phyloP scores from a whole-genome alignment of 2,113 vertebrate species.

The Carlito syrichta region DNA sequence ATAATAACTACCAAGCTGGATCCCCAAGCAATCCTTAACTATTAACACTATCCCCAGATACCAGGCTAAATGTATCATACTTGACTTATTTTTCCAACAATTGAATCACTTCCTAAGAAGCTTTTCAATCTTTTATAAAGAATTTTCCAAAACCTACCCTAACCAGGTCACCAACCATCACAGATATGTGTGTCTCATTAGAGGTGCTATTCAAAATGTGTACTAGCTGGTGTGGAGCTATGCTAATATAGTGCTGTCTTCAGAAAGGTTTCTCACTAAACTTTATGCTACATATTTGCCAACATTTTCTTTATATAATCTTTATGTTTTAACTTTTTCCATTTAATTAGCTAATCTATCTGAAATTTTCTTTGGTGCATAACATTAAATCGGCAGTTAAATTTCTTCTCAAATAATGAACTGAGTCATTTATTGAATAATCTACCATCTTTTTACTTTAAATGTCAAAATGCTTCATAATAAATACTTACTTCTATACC shows the following conservation, averaged over 20 bases:
- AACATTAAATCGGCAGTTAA: background rate
- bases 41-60: background rate
- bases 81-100: background rate
- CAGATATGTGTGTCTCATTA: background rate
- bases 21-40: background rate
- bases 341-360: background rate
- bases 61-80: background rate
- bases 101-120: background rate
- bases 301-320: background rate
- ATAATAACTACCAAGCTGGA: no score
- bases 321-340: background rate
- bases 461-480: constrained; percentile 9
- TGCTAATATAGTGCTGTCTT: background rate
- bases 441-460: background rate
- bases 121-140: background rate
- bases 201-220: background rate
- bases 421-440: background rate
- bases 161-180: background rate
- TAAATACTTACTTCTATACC: background rate
- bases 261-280: background rate
- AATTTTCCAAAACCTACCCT: background rate
- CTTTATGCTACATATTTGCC: background rate
- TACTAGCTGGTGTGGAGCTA: background rate
- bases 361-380: background rate
- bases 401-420: background rate